Conservation (phyloP, 2,888 invertebrate species). For the Hypena proboscidalis region DNA sequence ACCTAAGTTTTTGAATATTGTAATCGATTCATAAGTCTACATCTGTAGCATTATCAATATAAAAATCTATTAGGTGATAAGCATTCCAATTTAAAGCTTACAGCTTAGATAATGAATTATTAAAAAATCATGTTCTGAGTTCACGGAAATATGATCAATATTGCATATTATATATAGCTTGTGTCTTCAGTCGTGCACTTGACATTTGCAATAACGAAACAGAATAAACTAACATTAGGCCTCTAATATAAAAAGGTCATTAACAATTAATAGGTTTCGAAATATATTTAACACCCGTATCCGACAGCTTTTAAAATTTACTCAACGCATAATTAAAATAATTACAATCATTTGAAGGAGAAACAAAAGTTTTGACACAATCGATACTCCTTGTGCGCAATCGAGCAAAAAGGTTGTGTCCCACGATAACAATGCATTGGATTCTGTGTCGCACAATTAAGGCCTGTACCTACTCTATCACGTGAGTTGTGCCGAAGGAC, state of each 20-base stretch:
- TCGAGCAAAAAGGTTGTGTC: slow-evolving; percentile 42
- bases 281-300: slow-evolving; percentile 17
- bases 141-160: neutral
- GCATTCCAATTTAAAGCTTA: too few species aligned
- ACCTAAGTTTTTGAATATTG: too few species aligned
- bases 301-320: slow-evolving; percentile 19
- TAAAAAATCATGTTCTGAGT: too few species aligned
- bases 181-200: slow-evolving; percentile 31
- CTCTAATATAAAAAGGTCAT: neutral
- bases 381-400: slow-evolving; percentile 35
- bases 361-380: slow-evolving; percentile 26
- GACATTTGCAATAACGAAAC: slow-evolving; percentile 28
- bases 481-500: slow-evolving; percentile 54
- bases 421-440: slow-evolving; percentile 50
- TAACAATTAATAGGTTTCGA: slow-evolving; percentile 11
- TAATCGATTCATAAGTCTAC: too few species aligned
- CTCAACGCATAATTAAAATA: slow-evolving; percentile 29
- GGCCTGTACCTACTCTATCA: slow-evolving; percentile 35
- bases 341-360: slow-evolving; percentile 25
- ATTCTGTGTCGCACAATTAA: slow-evolving; percentile 44
- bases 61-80: too few species aligned
- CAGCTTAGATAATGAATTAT: too few species aligned
- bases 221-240: neutral
- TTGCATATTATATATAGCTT: neutral
- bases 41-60: too few species aligned